These are phyloP conservation scores for Synergus itoensis DNA, from an alignment of 2,888 invertebrate genomes.

Conservation along the genomic window DNA sequence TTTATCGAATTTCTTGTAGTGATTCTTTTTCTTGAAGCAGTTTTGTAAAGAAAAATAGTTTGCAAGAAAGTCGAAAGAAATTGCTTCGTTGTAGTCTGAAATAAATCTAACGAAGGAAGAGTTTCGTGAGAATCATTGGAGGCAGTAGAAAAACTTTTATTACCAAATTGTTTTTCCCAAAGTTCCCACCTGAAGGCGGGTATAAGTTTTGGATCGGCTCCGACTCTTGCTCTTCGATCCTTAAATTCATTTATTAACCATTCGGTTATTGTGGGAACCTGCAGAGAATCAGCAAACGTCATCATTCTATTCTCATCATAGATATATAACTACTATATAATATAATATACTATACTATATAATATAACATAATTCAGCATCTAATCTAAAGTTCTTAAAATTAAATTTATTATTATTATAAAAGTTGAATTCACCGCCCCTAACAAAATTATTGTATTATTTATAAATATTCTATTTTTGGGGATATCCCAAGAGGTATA, in stretches of 20 bases:
- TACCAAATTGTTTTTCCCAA: conserved; percentile 81
- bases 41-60: conserved; percentile 17
- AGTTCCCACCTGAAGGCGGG: conserved; percentile 84
- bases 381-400: no score
- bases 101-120: conserved; percentile 34
- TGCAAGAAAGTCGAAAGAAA: background rate
- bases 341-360: no score
- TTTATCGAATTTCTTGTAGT: background rate
- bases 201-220: conserved; percentile 87
- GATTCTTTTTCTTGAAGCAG: background rate
- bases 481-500: no score
- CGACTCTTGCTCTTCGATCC: conserved; percentile 81
- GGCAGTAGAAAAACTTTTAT: conserved; percentile 38
- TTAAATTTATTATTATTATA: no score
- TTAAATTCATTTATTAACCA: conserved; percentile 82
- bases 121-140: conserved; percentile 22
- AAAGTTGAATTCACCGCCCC: conserved; percentile 43
- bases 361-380: no score
- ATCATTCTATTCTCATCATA: background rate
- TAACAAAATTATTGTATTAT: no score
- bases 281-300: conserved; percentile 52
- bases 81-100: conserved; percentile 26
- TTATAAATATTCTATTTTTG: no score
- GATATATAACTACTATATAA: background rate
- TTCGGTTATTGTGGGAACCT: conserved; percentile 81